Base-by-base conservation (phyloP, 2,113 vertebrate species). In the Psilopogon haemacephalus region DNA sequence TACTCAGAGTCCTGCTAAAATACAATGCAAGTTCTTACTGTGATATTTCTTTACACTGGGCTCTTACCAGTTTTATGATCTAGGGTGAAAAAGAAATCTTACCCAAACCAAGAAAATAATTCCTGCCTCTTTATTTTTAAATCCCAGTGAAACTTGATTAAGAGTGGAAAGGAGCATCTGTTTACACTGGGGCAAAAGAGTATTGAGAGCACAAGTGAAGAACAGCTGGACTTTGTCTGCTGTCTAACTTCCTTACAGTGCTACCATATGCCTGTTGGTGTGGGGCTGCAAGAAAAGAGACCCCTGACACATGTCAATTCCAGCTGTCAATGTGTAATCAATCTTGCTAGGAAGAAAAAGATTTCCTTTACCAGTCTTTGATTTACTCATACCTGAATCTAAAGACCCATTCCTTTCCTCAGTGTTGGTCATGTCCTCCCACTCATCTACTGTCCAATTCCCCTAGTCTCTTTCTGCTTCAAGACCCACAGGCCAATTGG, bases 291-390 rank as follows among this genome's bases (percentile, higher is more conserved):
- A 64, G 64, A 87, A 72, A 50, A 81, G 71, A 89, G 16, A 75
- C 46, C 56, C 85, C 48, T 86, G 85, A 70, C 86, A 68, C 44
- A 14, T 5, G 65, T 55, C 85, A 90, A 16, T 93, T 93, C 69
- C 86, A 90, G 89, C 80, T 92, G 84, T 74, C 72, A 69, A 93
- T 3, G 35, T 9, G 60, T 44, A 94, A 90, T 86, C 71, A 33
- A 26, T 72, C 78, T 42, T 81, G 14, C 60, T 44, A 94, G 35
- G 33, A 91, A 81, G 4, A 37, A 60, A 68, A 70, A 18, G 3
- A 21, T 80, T 83, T 79, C 38, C 10, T 70, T 62, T 56, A 73
- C 40, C 48, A 75, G 60, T 18, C 48, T 67, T 67, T 4, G 1
- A 78, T 46, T 86, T 24, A 46, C 59, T 86, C 24, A 46, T 55